Conservation (phyloP, 2,113 vertebrate species). For the Furnarius figulus region DNA sequence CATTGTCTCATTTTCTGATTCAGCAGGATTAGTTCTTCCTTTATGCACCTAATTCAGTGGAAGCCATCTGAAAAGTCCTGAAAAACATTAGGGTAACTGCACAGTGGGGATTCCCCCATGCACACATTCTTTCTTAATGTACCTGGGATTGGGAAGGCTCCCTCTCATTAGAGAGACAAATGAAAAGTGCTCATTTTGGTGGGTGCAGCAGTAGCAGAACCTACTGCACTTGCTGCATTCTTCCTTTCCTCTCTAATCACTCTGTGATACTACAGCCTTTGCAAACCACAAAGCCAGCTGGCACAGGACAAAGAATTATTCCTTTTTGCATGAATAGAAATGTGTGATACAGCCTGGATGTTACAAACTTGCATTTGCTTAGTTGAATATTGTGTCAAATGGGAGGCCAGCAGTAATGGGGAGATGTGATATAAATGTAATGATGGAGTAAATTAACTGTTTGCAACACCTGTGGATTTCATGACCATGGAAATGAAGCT, state of each 20-base stretch:
- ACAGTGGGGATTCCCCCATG: background rate
- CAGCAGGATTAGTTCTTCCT: conserved; percentile 16
- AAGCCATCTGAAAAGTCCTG: background rate
- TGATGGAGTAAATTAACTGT: background rate
- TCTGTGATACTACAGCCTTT: background rate
- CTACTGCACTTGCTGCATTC: background rate
- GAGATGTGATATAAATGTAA: background rate
- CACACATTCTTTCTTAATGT: conserved; percentile 7
- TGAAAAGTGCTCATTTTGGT: background rate
- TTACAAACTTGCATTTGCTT: background rate
- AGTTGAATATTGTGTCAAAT: background rate
- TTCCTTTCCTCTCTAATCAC: background rate
- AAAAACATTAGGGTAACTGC: background rate
- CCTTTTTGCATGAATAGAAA: background rate
- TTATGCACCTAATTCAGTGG: background rate
- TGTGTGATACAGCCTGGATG: background rate
- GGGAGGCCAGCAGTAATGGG: background rate
- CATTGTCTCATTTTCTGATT: conserved; percentile 22
- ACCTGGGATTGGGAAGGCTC: background rate
- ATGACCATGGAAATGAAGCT: background rate
- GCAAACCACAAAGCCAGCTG: background rate
- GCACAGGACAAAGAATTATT: background rate
- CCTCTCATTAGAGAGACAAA: background rate
- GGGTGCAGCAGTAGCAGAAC: background rate
- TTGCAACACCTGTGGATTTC: background rate